Evolutionary conservation across 2,113 vertebrate genomes (phyloP).

Genomic region (Tetraodon nigroviridis): DNA sequence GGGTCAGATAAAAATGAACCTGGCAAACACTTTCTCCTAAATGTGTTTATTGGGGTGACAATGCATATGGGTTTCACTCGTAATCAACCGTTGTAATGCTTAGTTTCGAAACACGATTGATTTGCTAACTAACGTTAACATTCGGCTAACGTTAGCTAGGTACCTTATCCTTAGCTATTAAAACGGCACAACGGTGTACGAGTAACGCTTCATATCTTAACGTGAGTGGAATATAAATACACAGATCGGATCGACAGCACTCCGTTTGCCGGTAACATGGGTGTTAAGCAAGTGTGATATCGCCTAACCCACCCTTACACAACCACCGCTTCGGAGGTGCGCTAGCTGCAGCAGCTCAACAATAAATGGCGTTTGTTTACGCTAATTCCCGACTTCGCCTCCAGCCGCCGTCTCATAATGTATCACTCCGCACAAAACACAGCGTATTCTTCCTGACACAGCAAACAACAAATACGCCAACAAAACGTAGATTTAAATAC

Average conservation of each 20-base stretch:
- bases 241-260: conserved; percentile 36
- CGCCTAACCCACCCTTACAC: conserved; percentile 61
- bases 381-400: conserved; percentile 47
- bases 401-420: conserved; percentile 25
- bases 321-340: conserved; percentile 34
- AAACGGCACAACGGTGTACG: conserved; percentile 36
- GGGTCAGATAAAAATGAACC: neutral
- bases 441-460: neutral
- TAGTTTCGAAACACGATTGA: conserved; percentile 21
- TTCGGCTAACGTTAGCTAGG: conserved; percentile 56
- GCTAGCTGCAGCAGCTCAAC: conserved; percentile 38
- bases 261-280: conserved; percentile 33
- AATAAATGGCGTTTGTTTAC: conserved; percentile 69
- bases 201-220: conserved; percentile 30
- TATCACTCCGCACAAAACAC: conserved; percentile 65
- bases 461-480: neutral
- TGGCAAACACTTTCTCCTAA: neutral
- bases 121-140: conserved; percentile 39
- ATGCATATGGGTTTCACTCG: conserved; percentile 29
- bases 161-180: conserved; percentile 56
- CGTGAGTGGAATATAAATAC: conserved; percentile 20
- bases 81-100: conserved; percentile 28
- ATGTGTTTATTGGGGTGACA: conserved; percentile 22
- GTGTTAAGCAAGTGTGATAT: conserved; percentile 43
- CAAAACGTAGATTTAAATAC: neutral